These are phyloP conservation scores for Pomatorhinus ruficollis DNA, from an alignment of 2,113 vertebrate species.

Conservation along the genomic window DNA sequence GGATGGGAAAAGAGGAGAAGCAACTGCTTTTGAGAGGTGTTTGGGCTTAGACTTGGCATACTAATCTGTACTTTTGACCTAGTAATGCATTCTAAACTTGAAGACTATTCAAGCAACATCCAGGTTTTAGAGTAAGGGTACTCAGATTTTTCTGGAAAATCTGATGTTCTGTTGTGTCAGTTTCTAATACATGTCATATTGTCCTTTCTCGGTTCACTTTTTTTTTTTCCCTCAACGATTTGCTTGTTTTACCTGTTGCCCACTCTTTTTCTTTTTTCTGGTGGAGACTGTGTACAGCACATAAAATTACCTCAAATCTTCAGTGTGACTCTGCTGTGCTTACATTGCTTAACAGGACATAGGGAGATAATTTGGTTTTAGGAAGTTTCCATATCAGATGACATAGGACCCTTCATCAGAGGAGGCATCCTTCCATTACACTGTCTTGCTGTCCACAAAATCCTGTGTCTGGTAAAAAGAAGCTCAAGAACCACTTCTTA, in stretches of 20 bases:
- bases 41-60: not conserved
- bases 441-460: not conserved
- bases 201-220: not conserved
- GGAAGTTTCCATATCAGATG: not conserved
- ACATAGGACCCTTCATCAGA: not conserved
- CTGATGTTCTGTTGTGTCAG: fast-evolving
- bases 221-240: not conserved
- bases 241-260: not conserved
- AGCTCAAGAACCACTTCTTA: not conserved
- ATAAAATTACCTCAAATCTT: not conserved
- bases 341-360: not conserved
- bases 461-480: not conserved
- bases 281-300: not conserved
- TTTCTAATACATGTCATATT: not conserved
- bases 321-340: not conserved
- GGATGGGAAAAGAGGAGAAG: not conserved
- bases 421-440: not conserved
- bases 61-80: not conserved
- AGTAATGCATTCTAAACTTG: not conserved
- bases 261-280: not conserved
- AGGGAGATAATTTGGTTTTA: not conserved
- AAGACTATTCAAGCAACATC: not conserved
- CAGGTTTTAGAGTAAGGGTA: not conserved
- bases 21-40: not conserved
- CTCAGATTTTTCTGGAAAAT: not conserved